Percentiles rank a stretch among this genome's conserved stretches.
Conservation (phyloP, 2,888 invertebrate genomes). For the Dolomedes plantarius region DNA sequence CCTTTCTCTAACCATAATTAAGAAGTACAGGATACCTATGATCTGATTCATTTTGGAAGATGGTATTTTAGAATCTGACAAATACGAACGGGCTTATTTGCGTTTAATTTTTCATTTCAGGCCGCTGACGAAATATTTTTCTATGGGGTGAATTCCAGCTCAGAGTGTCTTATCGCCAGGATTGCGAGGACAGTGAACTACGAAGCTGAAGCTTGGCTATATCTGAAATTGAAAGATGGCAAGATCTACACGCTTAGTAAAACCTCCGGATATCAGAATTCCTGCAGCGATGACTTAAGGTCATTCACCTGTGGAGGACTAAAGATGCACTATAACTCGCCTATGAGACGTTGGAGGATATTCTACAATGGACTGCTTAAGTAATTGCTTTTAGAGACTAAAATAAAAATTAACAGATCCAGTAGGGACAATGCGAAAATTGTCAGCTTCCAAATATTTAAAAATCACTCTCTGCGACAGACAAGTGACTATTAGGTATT, state of each 20-base stretch:
- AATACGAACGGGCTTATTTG: no score
- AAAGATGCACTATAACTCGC: conserved; percentile 33
- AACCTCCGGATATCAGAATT: conserved; percentile 22
- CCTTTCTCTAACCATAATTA: no score
- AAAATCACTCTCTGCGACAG: no score
- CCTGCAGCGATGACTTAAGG: conserved; percentile 14
- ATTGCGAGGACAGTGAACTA: conserved; percentile 19
- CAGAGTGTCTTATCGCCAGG: conserved; percentile 22
- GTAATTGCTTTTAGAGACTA: no score
- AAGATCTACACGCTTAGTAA: conserved; percentile 23
- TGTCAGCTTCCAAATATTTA: no score
- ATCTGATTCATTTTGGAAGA: no score
- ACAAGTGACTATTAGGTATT: no score
- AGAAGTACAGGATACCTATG: no score
- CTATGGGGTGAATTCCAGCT: conserved; percentile 50
- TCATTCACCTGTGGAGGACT: conserved; percentile 50
- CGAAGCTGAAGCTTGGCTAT: conserved; percentile 50
- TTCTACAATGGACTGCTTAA: conserved; percentile 65
- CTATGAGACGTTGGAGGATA: conserved; percentile 66
- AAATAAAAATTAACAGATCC: no score
- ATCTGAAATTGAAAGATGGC: conserved; percentile 34
- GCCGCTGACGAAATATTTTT: conserved; percentile 50
- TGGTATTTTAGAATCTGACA: no score
- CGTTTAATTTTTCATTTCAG: conserved; percentile 20
- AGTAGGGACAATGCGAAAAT: no score